phyloP scores from a whole-genome alignment of 2,888 invertebrate species.

The Polydesmus complanatus region DNA sequence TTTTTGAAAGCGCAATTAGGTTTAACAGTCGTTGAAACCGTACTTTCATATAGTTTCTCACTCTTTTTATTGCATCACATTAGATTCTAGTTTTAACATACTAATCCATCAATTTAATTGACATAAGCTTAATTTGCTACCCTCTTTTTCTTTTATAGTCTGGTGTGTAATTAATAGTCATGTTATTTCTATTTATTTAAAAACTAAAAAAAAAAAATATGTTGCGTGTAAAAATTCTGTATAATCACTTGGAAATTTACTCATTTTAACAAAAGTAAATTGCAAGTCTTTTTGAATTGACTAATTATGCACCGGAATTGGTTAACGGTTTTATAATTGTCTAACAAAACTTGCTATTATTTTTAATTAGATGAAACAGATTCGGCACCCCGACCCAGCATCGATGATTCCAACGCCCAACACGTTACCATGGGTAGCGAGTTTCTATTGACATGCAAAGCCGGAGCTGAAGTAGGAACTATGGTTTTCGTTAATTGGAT shows the following conservation, averaged over 20 bases:
- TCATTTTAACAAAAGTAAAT: no score
- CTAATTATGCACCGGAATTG: background rate
- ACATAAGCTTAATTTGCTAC: background rate
- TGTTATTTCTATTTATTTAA: no score
- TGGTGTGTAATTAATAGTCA: no score
- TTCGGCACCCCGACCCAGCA: constrained; percentile 20
- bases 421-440: constrained; percentile 21
- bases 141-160: background rate
- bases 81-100: background rate
- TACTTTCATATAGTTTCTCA: background rate
- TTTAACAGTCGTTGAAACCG: background rate
- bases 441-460: constrained; percentile 22
- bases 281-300: no score
- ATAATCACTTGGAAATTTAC: no score
- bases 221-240: no score
- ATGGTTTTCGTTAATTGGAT: constrained; percentile 22
- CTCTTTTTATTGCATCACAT: background rate
- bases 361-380: constrained; percentile 19
- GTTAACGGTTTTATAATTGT: background rate
- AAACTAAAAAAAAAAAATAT: no score
- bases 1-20: no score
- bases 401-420: constrained; percentile 21
- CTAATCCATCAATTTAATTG: background rate
- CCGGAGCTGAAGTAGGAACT: constrained; percentile 21
- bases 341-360: background rate